Evolutionary conservation across 2,888 invertebrate species (phyloP), one percentile per base, ranked within the genome.

Genomic region (Rhamphomyia laevipes): DNA sequence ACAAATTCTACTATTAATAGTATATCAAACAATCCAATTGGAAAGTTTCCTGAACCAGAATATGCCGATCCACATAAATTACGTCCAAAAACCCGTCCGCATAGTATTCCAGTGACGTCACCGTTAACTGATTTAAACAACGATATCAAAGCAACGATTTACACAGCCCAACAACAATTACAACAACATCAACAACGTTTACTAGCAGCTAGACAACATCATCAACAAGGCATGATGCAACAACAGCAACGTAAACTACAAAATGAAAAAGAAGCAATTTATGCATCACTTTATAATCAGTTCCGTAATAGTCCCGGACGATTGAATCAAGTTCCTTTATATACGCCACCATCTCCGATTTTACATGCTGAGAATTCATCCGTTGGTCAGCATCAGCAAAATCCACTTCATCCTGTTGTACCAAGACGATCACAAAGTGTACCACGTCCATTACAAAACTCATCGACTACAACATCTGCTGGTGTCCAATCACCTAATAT

Each of bases 51-150:
- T 18, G 15, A n/a, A 43, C 13, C 17, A 12, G 67, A 67, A 27
- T 67, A 67, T 52, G 66, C 67, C 5, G 67, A 67, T 45, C 66
- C 67, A 1, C 62, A 61, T 49, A 61, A 67, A 47, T 53, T 66
- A 54, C 65, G 66, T 35, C 61, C 62, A 12, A 55, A 60, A 42
- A 59, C 51, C 12, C 60, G 81, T 18, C 81, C 82, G 37, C 80
- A 78, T 65, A 81, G 81, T 59, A 77, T 81, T 58, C 81, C 81
- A 53, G 72, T 75, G 30, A 68, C 68, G 53, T 40, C 70, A 43
- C 46, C 55, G 10, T 46, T 54, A 27, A 58, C 56, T 47, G 55
- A 54, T 45, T 46, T 53, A 45, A 53, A 57, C 50, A 56, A 54
- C 51, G 56, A 55, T 47, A 51, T 53, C 30, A 52, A 48, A 47